These are phyloP conservation scores for Meiosimyza decipiens DNA, from an alignment of 2,888 invertebrate species.

Conservation along the genomic window DNA sequence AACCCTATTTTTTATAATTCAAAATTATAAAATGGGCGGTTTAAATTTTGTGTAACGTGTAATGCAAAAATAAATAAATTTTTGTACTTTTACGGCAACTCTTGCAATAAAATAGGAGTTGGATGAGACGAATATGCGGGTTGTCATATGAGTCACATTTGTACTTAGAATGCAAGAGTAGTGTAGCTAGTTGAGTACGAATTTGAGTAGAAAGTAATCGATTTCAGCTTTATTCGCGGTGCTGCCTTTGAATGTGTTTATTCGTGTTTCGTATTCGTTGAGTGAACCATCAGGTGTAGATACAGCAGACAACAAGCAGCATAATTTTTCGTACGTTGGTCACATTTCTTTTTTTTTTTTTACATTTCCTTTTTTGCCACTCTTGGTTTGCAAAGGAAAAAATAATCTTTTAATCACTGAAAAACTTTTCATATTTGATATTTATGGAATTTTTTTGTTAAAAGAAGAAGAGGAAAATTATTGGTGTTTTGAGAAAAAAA, in stretches of 20 bases:
- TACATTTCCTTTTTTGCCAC: constrained; percentile 14
- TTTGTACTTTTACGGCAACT: constrained; percentile 4
- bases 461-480: not conserved
- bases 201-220: constrained; percentile 25
- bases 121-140: not conserved
- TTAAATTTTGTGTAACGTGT: too few relatives aligned
- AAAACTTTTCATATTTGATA: constrained; percentile 17
- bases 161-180: not conserved
- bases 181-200: constrained; percentile 4
- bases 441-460: constrained; percentile 18
- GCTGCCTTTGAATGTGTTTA: constrained; percentile 12
- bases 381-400: constrained; percentile 32
- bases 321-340: constrained; percentile 41
- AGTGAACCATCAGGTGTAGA: constrained; percentile 8
- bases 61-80: too few relatives aligned
- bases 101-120: constrained; percentile 11
- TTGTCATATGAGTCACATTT: constrained; percentile 19
- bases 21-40: too few relatives aligned
- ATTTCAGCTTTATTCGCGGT: constrained; percentile 24
- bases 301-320: not conserved
- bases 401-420: constrained; percentile 22
- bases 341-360: constrained; percentile 38
- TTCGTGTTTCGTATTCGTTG: constrained; percentile 31
- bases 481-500: too few relatives aligned
- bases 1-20: too few relatives aligned